Evolutionary conservation across 2,113 vertebrate species (phyloP).

Genomic region (Bambusicola thoracicus): DNA sequence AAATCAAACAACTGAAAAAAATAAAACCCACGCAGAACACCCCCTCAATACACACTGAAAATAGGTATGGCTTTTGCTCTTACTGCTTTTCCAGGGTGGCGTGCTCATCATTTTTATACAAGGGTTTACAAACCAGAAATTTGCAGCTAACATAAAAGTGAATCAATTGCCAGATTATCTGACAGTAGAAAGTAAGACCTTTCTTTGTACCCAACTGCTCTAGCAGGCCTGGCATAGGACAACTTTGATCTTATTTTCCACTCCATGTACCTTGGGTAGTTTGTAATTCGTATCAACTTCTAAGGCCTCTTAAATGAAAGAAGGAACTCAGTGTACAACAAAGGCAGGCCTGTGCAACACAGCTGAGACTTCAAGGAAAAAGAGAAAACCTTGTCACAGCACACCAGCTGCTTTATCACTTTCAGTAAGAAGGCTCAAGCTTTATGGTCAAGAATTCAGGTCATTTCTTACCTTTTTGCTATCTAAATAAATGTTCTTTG

Average conservation of each 20-base stretch:
- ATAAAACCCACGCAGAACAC: neutral
- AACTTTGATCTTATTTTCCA: slow-evolving; percentile 30
- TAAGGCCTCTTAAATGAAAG: neutral
- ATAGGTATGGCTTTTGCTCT: neutral
- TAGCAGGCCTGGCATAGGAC: neutral
- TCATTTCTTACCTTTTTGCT: neutral
- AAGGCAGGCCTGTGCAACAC: neutral
- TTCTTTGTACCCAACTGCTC: neutral
- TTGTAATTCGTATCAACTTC: neutral
- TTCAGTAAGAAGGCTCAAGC: neutral
- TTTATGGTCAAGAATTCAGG: neutral
- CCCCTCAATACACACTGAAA: neutral
- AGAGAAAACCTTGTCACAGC: neutral
- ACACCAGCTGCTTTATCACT: neutral
- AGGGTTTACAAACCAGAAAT: neutral
- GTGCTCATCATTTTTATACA: neutral
- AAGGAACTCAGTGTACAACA: neutral
- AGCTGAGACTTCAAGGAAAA: neutral
- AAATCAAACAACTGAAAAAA: neutral
- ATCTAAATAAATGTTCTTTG: neutral
- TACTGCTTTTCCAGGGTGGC: neutral
- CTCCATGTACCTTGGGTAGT: neutral
- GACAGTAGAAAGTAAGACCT: neutral
- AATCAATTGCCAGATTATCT: neutral
- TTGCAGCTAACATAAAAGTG: neutral